Base-by-base conservation (phyloP, 2,888 invertebrate species). In the Drosophila diplacantha region DNA sequence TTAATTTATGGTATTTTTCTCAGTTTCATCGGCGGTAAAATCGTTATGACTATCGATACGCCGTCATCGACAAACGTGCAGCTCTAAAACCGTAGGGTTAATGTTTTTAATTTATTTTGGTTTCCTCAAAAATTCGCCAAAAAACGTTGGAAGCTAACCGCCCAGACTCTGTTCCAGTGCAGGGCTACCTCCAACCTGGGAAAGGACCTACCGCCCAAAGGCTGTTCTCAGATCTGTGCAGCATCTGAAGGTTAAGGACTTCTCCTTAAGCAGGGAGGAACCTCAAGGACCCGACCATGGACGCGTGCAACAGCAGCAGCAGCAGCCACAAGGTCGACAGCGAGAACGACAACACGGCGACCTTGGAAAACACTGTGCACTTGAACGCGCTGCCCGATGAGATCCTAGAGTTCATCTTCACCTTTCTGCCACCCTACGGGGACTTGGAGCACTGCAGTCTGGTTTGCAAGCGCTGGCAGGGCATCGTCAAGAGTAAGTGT, bases 321-420 rank as follows among this genome's bases (percentile, higher is more conserved):
- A 70, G 73, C 66, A 78, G 65, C 35, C 73, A 75, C 26, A 66
- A 34, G 64, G 50, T 73, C 64, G 69, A 59, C 34, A 34, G 34
- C 49, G 64, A 68, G 35, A 77, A 69, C 51, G 81, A 84, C 12
- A 64, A 37, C 22, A 66, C 49, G 50, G 58, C 50, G 31, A 38
- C 61, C 51, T 37, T 55, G 41, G 39, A 46, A 8, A 20, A 38
- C 16, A 29, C 67, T 18, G 54, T 55, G 20, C 24, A 37, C 51
- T 54, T 92, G 54, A 92, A 94, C 85, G 93, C 94, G 87, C 89
- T 98, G 71, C 98, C 98, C 39, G 96, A 97, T 87, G 97, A 98
- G 91, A 93, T 98, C 59, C 89, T 98, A 75, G 97, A 97, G 89
- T 96, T 95, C 86, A 96, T 98, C 86, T 90, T 98, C 72, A 92